phyloP scores from a whole-genome alignment of 2,888 invertebrate species.

The Ophonus ardosiacus region DNA sequence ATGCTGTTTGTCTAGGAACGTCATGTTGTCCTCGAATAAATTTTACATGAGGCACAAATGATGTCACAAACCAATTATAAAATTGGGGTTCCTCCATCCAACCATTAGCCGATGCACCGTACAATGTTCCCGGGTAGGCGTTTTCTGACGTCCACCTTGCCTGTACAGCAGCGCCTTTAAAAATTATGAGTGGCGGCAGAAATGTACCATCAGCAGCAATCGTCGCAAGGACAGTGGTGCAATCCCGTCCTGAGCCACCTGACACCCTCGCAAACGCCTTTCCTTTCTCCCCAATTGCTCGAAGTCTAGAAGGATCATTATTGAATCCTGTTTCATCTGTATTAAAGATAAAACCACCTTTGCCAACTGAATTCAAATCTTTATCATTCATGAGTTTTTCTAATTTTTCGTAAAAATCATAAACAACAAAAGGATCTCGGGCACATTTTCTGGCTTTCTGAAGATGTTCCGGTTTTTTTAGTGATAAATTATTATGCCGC shows the following conservation, averaged over 20 bases:
- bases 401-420: slow-evolving; percentile 66
- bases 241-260: not conserved
- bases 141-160: not conserved
- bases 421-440: slow-evolving; percentile 65
- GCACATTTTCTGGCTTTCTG: slow-evolving; percentile 65
- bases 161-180: not conserved
- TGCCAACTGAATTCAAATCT: not conserved
- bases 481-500: slow-evolving; percentile 51
- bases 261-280: not conserved
- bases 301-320: not conserved
- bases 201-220: not conserved
- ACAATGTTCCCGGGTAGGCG: not conserved
- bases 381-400: slow-evolving; percentile 2
- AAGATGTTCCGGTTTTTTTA: slow-evolving; percentile 66
- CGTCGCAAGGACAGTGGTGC: not conserved
- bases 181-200: not conserved
- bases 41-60: slow-evolving; percentile 57
- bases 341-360: too few relatives aligned
- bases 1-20: slow-evolving; percentile 60
- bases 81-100: slow-evolving; percentile 6
- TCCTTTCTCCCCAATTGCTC: not conserved
- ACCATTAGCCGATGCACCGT: not conserved
- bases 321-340: not conserved
- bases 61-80: not conserved
- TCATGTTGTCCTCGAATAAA: slow-evolving; percentile 49